A percentile compares a stretch with the other conserved stretches of the same genome.
Conservation (phyloP, 2,888 invertebrate species). For the Nematopogon swammerdamellus region DNA sequence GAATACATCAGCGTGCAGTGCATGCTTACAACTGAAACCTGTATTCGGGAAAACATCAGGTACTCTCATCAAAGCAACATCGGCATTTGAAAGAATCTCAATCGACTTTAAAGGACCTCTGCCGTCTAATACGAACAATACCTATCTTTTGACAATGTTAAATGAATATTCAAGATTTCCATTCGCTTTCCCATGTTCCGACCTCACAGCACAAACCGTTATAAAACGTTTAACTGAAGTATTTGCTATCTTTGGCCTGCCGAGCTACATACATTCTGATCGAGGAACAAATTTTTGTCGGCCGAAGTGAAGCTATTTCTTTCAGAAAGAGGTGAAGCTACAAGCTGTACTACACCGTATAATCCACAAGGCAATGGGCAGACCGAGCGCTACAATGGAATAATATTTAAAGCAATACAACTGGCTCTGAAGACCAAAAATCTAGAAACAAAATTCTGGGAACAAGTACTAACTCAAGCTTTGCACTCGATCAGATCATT, state of each 20-base stretch:
- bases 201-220: conserved; percentile 8
- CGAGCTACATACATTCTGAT: conserved; percentile 12
- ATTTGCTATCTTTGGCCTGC: conserved; percentile 11
- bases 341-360: conserved; percentile 12
- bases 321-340: conserved; percentile 8
- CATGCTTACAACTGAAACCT: conserved; percentile 11
- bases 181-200: conserved; percentile 11
- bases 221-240: conserved; percentile 7
- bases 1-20: conserved; percentile 7
- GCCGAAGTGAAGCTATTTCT: conserved; percentile 9
- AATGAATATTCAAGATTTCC: conserved; percentile 13
- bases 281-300: conserved; percentile 10
- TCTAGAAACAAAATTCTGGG: too few species aligned
- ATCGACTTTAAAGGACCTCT: conserved; percentile 11
- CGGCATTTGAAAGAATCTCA: conserved; percentile 11
- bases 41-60: conserved; percentile 5
- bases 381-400: conserved; percentile 10
- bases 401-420: conserved; percentile 11
- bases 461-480: too few species aligned
- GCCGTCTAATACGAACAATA: conserved; percentile 6
- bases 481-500: too few species aligned
- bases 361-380: conserved; percentile 11
- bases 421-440: conserved; percentile 5
- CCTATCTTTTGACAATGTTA: conserved; percentile 10
- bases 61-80: conserved; percentile 10